Evolutionary conservation across 1,140 invertebrate genomes (phyloP).

Genomic region (Ceratina japonica): DNA sequence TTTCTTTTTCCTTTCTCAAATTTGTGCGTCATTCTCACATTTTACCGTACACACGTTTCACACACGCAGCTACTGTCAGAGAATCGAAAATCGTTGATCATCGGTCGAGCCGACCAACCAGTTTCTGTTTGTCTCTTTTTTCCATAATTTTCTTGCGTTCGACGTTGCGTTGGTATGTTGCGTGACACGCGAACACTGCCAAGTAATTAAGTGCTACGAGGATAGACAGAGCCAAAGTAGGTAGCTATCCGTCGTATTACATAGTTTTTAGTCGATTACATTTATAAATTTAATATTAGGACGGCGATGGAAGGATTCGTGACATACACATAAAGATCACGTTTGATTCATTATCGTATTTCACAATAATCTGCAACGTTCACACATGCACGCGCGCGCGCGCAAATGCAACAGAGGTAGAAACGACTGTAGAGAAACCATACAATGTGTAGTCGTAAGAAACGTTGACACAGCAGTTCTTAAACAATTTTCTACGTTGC

Average conservation of each 20-base stretch:
- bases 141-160: too few relatives aligned
- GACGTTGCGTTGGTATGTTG: conserved; percentile 55
- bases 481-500: conserved; percentile 11
- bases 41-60: neutral
- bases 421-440: neutral
- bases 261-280: neutral
- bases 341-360: neutral
- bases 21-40: conserved; percentile 62
- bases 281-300: conserved; percentile 24
- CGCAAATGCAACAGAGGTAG: neutral
- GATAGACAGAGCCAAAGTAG: conserved; percentile 7
- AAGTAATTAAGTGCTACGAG: conserved; percentile 54
- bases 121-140: too few relatives aligned
- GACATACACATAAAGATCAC: conserved; percentile 1
- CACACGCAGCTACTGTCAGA: too few relatives aligned
- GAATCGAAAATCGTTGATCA: too few relatives aligned
- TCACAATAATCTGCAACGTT: neutral
- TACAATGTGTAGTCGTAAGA: neutral
- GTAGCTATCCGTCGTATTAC: conserved; percentile 19
- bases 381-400: too few relatives aligned
- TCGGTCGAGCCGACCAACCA: too few relatives aligned
- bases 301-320: neutral
- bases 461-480: too few relatives aligned
- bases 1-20: conserved; percentile 47
- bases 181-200: conserved; percentile 73